Evolutionary conservation across 2,888 invertebrate genomes (phyloP), one percentile per base, ranked within the genome.

Genomic region (Drosophila anceps): DNA sequence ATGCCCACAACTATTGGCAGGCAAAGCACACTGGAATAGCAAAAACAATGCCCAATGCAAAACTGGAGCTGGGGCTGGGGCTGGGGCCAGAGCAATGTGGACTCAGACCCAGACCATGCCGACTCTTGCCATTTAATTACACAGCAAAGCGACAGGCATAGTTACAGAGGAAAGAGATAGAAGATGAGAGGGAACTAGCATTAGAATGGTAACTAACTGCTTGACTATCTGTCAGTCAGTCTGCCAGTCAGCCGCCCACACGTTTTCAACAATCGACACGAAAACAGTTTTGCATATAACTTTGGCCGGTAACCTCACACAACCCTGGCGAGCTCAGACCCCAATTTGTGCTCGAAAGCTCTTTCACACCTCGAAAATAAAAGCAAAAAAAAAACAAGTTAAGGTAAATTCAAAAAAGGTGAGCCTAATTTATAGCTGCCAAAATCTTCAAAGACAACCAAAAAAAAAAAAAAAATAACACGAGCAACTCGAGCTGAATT

Each of bases 1-100:
- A 83, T 81, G 84, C 69, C 76, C 73, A 87, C 83, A 82, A 82
- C 74, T 85, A 87, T 87, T 87, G 88, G 84, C 69, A 63, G 76
- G 54, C 68, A 64, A 64, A 15, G 54, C 55, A 9, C 60, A 55
- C 35, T 43, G 24, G 41, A 29, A 68, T 55, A 63, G 65, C 46
- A 54, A 63, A 61, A 66, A 69, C 71, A 79, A 77, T 68, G 82
- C 43, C 44, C 48, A 65, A 41, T 76, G 67, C 48, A 55, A 61
- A 64, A 76, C 44, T 78, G 58, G 59, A 29, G 46, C 74, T 54
- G 75, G 54, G 75, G 82, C 79, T 46, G 27, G 13, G 35, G 44
- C 81, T 57, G 46, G 29, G 29, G 29, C 29, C n/a, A n/a, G 1
- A 13, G 20, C 33, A 51, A 82, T 71, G 68, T 48, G 48, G 18